A percentile compares a stretch with the other conserved stretches of the same genome.
Conservation (phyloP, 2,888 invertebrate species). For the Drosophila nr. perissopoda region DNA sequence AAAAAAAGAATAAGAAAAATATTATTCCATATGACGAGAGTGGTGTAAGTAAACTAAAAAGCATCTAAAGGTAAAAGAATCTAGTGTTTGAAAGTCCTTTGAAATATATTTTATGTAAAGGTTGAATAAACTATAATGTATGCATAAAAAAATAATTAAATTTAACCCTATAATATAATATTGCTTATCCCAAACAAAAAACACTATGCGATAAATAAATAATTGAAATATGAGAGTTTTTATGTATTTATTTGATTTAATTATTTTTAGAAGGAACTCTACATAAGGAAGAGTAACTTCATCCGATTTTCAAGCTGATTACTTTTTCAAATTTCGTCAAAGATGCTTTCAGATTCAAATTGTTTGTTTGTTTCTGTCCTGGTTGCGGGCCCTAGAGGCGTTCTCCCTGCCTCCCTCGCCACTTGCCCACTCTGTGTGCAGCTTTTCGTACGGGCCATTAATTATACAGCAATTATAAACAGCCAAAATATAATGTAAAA, state of each 20-base stretch:
- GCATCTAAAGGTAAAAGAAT: background rate
- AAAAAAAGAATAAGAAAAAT: background rate
- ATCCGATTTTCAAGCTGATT: background rate
- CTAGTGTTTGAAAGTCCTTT: background rate
- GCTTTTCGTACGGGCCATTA: background rate
- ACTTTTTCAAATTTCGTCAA: slow-evolving; percentile 17
- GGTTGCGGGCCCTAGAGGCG: background rate
- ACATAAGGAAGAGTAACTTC: background rate
- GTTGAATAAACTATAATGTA: background rate
- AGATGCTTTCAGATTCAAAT: slow-evolving; percentile 13
- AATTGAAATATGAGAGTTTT: too few relatives aligned
- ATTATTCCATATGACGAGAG: background rate
- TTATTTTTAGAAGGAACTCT: background rate
- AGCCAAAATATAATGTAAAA: background rate
- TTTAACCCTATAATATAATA: background rate
- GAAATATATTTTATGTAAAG: background rate
- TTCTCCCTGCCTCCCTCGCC: background rate
- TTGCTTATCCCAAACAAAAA: too few relatives aligned
- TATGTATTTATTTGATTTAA: background rate
- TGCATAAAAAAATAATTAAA: background rate
- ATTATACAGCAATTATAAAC: slow-evolving; percentile 2
- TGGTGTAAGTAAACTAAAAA: background rate
- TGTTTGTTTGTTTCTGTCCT: slow-evolving; percentile 12
- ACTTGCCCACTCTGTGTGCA: background rate
- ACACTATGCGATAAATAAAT: too few relatives aligned